phyloP scores from a whole-genome alignment of 2,888 invertebrate species.

The Abrostola triplasia region DNA sequence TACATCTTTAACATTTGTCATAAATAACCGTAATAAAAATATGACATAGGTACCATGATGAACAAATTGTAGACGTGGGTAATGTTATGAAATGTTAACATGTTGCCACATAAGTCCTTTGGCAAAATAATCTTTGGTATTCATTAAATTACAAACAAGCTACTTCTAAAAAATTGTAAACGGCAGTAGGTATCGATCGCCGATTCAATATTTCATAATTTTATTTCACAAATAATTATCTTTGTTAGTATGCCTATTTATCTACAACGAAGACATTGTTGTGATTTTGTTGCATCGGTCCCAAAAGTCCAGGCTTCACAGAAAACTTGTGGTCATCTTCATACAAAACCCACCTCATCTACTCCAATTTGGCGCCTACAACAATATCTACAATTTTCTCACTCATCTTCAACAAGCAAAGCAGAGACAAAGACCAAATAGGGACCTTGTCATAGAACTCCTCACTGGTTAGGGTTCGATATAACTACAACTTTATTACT shows the following conservation, averaged over 20 bases:
- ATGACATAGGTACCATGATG: no score
- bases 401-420: conserved; percentile 28
- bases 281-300: conserved; percentile 45
- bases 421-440: conserved; percentile 27
- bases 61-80: no score
- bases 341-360: conserved; percentile 10
- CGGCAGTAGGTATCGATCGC: no score
- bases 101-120: conserved; percentile 4
- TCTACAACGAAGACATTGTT: conserved; percentile 41
- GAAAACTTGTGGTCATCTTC: conserved; percentile 10
- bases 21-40: no score
- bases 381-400: conserved; percentile 5
- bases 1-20: no score
- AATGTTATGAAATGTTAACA: neutral
- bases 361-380: neutral
- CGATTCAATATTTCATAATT: conserved; percentile 8
- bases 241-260: conserved; percentile 19
- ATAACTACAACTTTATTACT: conserved; percentile 36
- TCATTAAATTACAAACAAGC: neutral
- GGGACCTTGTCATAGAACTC: conserved; percentile 22
- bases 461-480: conserved; percentile 14
- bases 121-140: conserved; percentile 22
- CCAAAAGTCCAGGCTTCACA: conserved; percentile 26
- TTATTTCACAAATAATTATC: conserved; percentile 9
- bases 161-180: neutral